phyloP scores from a whole-genome alignment of 1,140 invertebrate species.

The Drosophila saltans region DNA sequence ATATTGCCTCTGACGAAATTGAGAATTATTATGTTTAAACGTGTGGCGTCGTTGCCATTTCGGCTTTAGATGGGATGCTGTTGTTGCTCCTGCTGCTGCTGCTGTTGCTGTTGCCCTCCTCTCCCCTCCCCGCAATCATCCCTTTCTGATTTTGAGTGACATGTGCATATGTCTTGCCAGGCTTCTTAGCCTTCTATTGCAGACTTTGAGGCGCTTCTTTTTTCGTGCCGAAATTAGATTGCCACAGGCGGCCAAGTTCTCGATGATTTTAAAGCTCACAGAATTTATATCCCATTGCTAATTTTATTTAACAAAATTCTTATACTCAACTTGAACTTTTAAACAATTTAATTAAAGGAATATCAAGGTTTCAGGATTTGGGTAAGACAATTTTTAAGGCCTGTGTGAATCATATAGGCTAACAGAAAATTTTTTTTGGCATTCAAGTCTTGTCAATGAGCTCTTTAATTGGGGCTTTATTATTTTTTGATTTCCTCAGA shows the following conservation, averaged over 20 bases:
- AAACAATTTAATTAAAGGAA: too few species aligned
- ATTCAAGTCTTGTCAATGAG: too few species aligned
- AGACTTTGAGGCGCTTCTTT: slow-evolving; percentile 56
- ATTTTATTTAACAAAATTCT: slow-evolving; percentile 4
- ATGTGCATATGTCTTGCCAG: slow-evolving; percentile 29
- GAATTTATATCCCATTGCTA: neutral
- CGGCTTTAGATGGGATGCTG: slow-evolving; percentile 38
- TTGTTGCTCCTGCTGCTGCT: neutral
- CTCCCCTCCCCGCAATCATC: neutral
- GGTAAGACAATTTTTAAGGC: too few species aligned
- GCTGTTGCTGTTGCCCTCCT: neutral
- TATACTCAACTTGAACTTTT: neutral
- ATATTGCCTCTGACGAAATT: slow-evolving; percentile 76
- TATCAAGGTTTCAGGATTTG: too few species aligned
- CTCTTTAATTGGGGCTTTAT: too few species aligned
- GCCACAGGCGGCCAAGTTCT: slow-evolving; percentile 27
- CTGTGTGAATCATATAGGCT: too few species aligned
- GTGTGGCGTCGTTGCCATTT: slow-evolving; percentile 63
- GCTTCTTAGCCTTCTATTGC: slow-evolving; percentile 53
- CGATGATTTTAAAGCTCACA: slow-evolving; percentile 50
- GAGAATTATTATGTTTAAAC: slow-evolving; percentile 81
- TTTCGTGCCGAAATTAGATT: slow-evolving; percentile 49
- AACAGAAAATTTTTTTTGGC: too few species aligned
- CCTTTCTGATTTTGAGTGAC: slow-evolving; percentile 25
- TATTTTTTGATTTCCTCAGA: too few species aligned